Conservation (phyloP, 2,797 vertebrate genomes). For the Lycodopsis pacificus region DNA sequence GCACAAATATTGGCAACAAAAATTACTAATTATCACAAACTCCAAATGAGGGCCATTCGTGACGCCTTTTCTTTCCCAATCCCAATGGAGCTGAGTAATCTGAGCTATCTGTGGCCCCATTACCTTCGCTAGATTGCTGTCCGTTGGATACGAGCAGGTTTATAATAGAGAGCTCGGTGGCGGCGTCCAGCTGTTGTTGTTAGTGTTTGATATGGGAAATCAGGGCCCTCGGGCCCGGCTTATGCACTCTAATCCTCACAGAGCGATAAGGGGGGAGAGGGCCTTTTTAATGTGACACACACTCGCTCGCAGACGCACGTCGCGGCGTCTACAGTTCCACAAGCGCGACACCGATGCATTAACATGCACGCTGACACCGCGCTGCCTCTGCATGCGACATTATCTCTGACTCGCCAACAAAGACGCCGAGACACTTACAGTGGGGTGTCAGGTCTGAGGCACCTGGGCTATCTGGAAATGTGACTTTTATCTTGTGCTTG, state of each 20-base stretch:
- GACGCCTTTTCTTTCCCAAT: slow-evolving; percentile 19
- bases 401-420: slow-evolving; percentile 57
- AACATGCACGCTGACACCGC: slow-evolving; percentile 22
- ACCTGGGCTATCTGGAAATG: slow-evolving; percentile 62
- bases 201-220: slow-evolving; percentile 68
- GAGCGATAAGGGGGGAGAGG: slow-evolving; percentile 65
- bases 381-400: slow-evolving; percentile 38
- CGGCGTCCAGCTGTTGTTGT: slow-evolving; percentile 62
- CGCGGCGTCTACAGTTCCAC: slow-evolving; percentile 16
- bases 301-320: slow-evolving; percentile 17
- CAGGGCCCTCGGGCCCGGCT: slow-evolving; percentile 63
- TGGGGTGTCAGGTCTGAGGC: slow-evolving; percentile 46
- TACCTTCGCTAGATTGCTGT: slow-evolving; percentile 66
- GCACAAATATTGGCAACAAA: background rate
- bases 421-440: slow-evolving; percentile 38
- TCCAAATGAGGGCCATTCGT: slow-evolving; percentile 18
- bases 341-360: background rate
- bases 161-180: slow-evolving; percentile 65
- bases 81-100: slow-evolving; percentile 49
- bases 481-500: slow-evolving; percentile 51
- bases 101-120: slow-evolving; percentile 52
- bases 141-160: slow-evolving; percentile 58
- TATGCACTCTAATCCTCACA: slow-evolving; percentile 74
- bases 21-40: slow-evolving; percentile 2
- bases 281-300: slow-evolving; percentile 61